Evolutionary conservation across 2,113 vertebrate species (phyloP), one percentile per base, ranked within the genome.

Genomic region (Collichthys lucidus): DNA sequence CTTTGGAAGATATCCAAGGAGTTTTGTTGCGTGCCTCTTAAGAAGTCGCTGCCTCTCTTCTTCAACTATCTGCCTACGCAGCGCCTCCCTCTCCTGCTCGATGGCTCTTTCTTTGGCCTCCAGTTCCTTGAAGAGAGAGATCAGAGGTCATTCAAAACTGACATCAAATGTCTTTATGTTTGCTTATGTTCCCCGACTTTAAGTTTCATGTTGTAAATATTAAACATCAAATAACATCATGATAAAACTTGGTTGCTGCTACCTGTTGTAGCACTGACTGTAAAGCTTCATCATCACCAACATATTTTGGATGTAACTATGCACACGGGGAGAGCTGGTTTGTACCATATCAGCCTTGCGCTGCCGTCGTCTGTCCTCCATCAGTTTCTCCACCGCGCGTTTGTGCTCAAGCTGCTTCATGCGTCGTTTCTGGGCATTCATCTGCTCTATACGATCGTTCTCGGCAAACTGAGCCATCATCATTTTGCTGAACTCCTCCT

Each of bases 21-120:
- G 87, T 75, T 98, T 94, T 20, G 94, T 89, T 0, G 97, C 98
- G 2, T 99, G 97, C 16, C 95, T 93, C 83, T 96, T 96, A 59
- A 99, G 95, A 65, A 99, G 96, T 82, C 91, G 96, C 86, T 94
- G 94, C 76, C 98, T 96, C 90, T 99, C 98, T 77, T 99, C 97
- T 85, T 99, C 98, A 72, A 99, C 92, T 47, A 99, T 94, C 79
- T 93, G 91, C 74, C 92, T 84, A 2, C 95, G 92, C 44, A 88
- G 74, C 4, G 90, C 91, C 86, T 97, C 94, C 86, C 86, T 92
- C 86, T 92, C 93, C 80, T 96, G 88, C 73, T 98, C 96, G 3
- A 92, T 15, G 0, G 92, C 93, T 78, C 90, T 93, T 62, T 97
- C 97, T 90, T 96, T 93, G 29, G 96, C 92, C 87, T 97, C 96